Percentiles rank a stretch among this genome's conserved stretches.
Evolutionary conservation across 2,888 invertebrate genomes (phyloP).

Genomic region (Prosapia bicincta): DNA sequence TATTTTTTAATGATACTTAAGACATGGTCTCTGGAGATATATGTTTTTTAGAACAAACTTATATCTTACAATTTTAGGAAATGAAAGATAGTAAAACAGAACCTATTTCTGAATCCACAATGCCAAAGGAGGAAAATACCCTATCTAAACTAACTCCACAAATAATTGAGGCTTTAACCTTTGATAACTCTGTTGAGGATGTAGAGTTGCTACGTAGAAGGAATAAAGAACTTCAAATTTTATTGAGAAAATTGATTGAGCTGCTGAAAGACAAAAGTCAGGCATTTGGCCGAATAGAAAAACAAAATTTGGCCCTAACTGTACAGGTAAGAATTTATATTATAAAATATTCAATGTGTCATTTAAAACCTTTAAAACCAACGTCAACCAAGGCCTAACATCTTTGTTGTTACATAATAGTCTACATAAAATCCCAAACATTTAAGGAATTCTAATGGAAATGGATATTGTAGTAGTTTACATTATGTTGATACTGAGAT

Average conservation of each 20-base stretch:
- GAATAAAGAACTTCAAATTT: conserved; percentile 38
- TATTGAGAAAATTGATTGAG: conserved; percentile 34
- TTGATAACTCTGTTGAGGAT: neutral
- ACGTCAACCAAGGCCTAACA: too few species aligned
- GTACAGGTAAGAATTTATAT: conserved; percentile 61
- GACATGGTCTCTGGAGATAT: too few species aligned
- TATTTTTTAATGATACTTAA: too few species aligned
- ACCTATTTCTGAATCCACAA: neutral
- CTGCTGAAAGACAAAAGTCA: conserved; percentile 61
- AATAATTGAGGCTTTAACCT: conserved; percentile 3
- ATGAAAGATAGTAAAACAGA: neutral
- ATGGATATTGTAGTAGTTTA: too few species aligned
- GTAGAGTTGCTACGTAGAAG: conserved; percentile 21
- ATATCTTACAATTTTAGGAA: too few species aligned
- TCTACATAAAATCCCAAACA: too few species aligned
- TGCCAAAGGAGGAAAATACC: neutral
- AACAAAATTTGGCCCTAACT: conserved; percentile 68
- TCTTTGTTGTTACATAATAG: too few species aligned
- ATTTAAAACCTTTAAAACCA: too few species aligned
- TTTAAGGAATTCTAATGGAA: too few species aligned
- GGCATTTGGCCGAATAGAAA: conserved; percentile 72
- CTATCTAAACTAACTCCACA: conserved; percentile 10
- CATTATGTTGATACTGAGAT: too few species aligned
- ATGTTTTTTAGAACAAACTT: too few species aligned
- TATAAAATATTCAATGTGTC: too few species aligned